Base-by-base conservation (phyloP, 2,888 invertebrate genomes). In the Meteorus colon region DNA sequence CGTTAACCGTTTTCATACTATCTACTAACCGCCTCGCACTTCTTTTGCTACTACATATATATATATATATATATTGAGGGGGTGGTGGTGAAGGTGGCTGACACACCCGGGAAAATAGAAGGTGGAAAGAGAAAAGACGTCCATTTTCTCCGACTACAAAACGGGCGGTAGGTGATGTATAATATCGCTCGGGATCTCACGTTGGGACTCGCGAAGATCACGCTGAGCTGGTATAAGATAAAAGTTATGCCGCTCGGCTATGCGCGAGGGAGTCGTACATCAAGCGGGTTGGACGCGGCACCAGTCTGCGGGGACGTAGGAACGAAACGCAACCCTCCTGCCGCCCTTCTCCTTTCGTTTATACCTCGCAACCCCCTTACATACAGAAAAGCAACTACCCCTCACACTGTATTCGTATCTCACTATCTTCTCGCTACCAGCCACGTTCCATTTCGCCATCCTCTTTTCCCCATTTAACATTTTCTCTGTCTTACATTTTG, bases 191-290 rank as follows among this genome's bases (percentile, higher is more conserved):
- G 70, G 77, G 69, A 79, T 82, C 80, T 77, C 79, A 76, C 79
- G 72, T 73, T 69, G 48, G 73, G 81, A 79, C 76, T 77, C 76
- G 81, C 80, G 79, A 83, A 82, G 82, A 83, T 83, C 83, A 79
- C 80, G 81, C 79, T 81, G 85, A 81, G 81, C 82, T 83, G 84
- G 81, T 81, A 81, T 82, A 82, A 83, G 87, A 87, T 85, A 85
- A 86, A 86, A 86, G 88, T 89, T 89, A 89, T 87, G 89, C 86
- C 77, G 88, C 85, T 83, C 82, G 81, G 88, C 87, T 87, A 88
- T 88, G 88, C 88, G 87, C 88, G 84, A 86, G 89, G 89, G 89
- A 88, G 87, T 88, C 89, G 85, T 89, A 87, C 82, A 87, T 89
- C 89, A 89, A 82, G 83, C 63, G 73, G 83, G 85, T 83, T 82